Conservation (phyloP, 2,888 invertebrate species). For the Melieria picta region DNA sequence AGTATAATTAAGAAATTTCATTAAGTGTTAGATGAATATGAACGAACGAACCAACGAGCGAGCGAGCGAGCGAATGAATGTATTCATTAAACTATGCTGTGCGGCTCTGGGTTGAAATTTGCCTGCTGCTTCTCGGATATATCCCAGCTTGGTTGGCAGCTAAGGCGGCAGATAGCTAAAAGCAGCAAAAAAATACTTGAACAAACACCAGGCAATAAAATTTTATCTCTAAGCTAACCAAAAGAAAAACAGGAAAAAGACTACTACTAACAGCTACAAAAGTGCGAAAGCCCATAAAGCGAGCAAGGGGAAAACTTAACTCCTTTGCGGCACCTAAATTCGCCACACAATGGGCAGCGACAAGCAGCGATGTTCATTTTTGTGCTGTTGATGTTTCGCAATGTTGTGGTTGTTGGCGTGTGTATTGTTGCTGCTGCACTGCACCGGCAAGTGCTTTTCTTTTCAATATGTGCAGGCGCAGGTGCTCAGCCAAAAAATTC, state of each 20-base stretch:
- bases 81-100: slow-evolving; percentile 27
- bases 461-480: too few relatives aligned
- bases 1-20: slow-evolving; percentile 53
- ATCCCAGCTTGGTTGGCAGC: too few relatives aligned
- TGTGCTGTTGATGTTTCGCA: neutral
- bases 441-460: too few relatives aligned
- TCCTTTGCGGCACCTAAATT: slow-evolving; percentile 3
- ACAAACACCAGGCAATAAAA: slow-evolving; percentile 20
- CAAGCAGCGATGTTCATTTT: neutral
- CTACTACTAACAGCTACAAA: slow-evolving; percentile 3
- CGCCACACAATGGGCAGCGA: neutral
- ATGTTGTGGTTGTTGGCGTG: neutral
- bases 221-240: neutral
- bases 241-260: neutral
- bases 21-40: slow-evolving; percentile 51
- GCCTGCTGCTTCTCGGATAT: neutral
- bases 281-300: neutral
- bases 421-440: neutral
- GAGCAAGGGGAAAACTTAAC: neutral
- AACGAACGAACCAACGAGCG: slow-evolving; percentile 37
- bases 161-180: neutral
- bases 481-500: too few relatives aligned
- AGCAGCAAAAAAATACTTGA: slow-evolving; percentile 8
- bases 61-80: slow-evolving; percentile 4
- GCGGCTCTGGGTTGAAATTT: neutral